Base-by-base conservation (phyloP, 2,888 invertebrate genomes). In the Archaeoteleia sp. region DNA sequence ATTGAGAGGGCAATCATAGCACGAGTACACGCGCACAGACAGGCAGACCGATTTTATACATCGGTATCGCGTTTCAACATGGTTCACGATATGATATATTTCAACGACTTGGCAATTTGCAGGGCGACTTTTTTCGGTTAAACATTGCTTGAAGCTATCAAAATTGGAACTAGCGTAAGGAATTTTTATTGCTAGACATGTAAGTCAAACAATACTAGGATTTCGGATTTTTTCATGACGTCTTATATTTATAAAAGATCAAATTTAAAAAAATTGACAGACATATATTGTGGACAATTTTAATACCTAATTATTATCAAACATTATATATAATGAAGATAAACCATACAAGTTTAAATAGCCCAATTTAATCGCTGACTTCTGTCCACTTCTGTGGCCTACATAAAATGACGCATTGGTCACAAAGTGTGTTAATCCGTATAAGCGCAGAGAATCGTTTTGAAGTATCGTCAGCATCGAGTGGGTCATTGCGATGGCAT, bases 401-500 rank as follows among this genome's bases (percentile, higher is more conserved):
- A n/a, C n/a, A n/a, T n/a, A 20, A 20, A 20, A 20, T 20, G 5
- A 20, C 5, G 32, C 25, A 40, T 12, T 34, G 39, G 34, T 25
- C 34, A 17, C 8, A 12, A 37, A 3, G 37, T 48, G 29, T 8
- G 46, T 39, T 63, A 46, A 70, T 69, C 30, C n/a, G 23, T n/a
- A 35, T 32, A 15, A 32, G 40, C 43, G 53, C 43, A 48, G 49
- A 68, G n/a, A 66, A 58, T 34, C 20, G 23, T 66, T 62, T 45
- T 23, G 53, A 55, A 48, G 62, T n/a, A 68, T 71, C 57, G 43
- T 39, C 46, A 37, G 40, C 45, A 66, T 57, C 60, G 54, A 71
- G 70, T 67, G 45, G 71, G 65, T 69, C 48, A 65, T 61, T 65
- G 60, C 45, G 53, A 66, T 68, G 66, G 51, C 55, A 60, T 58